Conservation (phyloP, 1,140 invertebrate genomes). For the Diachasmimorpha longicaudata region DNA sequence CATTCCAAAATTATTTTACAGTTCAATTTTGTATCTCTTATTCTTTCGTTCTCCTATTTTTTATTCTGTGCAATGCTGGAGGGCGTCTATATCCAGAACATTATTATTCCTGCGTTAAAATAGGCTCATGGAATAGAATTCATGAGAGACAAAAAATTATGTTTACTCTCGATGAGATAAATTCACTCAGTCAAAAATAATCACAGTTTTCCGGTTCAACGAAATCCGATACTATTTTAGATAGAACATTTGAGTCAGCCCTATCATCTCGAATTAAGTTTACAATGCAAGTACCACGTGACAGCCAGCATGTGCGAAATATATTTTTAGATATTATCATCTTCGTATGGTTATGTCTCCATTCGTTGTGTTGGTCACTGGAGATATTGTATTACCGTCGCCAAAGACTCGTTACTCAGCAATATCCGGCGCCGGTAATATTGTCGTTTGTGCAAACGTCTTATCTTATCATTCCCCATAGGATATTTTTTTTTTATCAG, state of each 20-base stretch:
- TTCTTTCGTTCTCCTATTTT: no score
- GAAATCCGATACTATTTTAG: not conserved
- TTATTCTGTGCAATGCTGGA: no score
- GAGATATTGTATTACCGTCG: conserved; percentile 23
- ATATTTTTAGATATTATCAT: conserved; percentile 11
- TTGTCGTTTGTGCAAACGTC: not conserved
- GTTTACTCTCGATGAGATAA: no score
- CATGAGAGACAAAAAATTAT: no score
- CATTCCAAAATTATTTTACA: no score
- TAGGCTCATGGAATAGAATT: no score
- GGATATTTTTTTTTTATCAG: conserved; percentile 7
- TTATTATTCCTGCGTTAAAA: not conserved
- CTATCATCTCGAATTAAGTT: not conserved
- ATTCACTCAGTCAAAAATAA: not conserved
- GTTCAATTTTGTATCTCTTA: no score
- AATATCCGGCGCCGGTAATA: not conserved
- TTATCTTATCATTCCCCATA: conserved; percentile 22
- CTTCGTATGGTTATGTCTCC: not conserved
- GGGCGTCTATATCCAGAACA: no score
- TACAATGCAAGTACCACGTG: not conserved
- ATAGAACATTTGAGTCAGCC: not conserved
- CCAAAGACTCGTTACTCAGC: not conserved
- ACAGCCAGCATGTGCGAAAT: conserved; percentile 10
- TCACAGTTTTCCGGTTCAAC: not conserved
- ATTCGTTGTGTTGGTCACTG: not conserved